Conservation (phyloP, 2,797 vertebrate species). For the Hemibagrus guttatus region DNA sequence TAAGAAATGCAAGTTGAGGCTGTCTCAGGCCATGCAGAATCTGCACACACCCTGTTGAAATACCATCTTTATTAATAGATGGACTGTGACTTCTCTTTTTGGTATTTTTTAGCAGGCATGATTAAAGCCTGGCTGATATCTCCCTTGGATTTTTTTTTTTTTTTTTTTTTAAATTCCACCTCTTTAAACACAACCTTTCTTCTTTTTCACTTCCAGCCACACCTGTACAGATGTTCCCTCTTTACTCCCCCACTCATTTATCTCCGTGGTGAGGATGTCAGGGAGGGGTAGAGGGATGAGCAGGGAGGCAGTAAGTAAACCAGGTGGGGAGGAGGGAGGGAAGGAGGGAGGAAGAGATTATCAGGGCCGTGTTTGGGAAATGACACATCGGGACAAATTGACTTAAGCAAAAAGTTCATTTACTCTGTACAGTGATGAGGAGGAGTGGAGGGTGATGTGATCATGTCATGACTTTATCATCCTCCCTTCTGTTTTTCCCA, state of each 20-base stretch:
- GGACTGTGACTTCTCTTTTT: constrained; percentile 25
- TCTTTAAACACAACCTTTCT: constrained; percentile 34
- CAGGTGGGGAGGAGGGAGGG: not conserved
- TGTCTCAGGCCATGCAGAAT: constrained; percentile 33
- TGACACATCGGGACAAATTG: constrained; percentile 63
- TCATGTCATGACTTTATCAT: constrained; percentile 10
- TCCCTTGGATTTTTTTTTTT: not conserved
- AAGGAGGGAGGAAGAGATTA: constrained; percentile 65
- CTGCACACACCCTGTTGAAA: not conserved
- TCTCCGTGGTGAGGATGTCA: not conserved
- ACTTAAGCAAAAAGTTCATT: constrained; percentile 56
- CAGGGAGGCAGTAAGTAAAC: constrained; percentile 6
- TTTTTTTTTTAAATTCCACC: not conserved
- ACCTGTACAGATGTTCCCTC: constrained; percentile 25
- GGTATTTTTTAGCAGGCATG: constrained; percentile 25
- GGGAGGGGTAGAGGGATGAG: constrained; percentile 5
- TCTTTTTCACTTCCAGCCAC: constrained; percentile 11
- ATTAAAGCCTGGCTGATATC: constrained; percentile 35
- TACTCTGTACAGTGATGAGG: not conserved
- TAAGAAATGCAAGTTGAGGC: constrained; percentile 32
- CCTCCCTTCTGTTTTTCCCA: constrained; percentile 12
- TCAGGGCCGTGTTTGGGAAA: constrained; percentile 63
- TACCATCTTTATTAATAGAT: constrained; percentile 1
- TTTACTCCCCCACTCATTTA: not conserved
- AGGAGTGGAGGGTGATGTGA: constrained; percentile 2